Percentiles rank a stretch among this genome's conserved stretches.
Conservation (phyloP, 2,888 invertebrate genomes). For the Gasteruption jaculator region DNA sequence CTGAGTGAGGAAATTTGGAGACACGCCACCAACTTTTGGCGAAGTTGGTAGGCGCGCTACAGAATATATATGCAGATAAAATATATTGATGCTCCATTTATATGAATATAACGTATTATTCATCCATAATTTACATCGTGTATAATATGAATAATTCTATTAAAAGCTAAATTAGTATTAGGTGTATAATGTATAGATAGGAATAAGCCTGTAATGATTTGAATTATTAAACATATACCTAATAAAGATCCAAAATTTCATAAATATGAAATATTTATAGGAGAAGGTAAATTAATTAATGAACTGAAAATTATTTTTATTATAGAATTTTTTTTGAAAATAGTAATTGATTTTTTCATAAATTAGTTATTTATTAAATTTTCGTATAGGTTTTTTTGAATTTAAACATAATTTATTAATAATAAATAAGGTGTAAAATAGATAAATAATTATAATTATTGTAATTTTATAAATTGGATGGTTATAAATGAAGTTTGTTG, state of each 20-base stretch:
- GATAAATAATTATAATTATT: constrained; percentile 52
- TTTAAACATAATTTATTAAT: constrained; percentile 60
- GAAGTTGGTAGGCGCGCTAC: no score
- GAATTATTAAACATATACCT: constrained; percentile 61
- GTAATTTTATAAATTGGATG: constrained; percentile 29
- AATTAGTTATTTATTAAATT: no score
- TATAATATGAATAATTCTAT: constrained; percentile 65
- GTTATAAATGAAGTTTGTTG: constrained; percentile 15
- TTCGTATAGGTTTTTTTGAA: constrained; percentile 56
- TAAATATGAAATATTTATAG: constrained; percentile 60
- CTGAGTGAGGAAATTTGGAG: no score
- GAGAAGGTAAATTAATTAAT: constrained; percentile 59
- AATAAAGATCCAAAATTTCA: constrained; percentile 70
- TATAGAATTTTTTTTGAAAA: constrained; percentile 31
- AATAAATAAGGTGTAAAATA: constrained; percentile 60
- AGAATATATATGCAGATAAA: constrained; percentile 66
- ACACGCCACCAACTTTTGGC: no score
- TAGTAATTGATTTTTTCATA: constrained; percentile 47
- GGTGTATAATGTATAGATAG: constrained; percentile 67
- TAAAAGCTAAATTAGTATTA: constrained; percentile 62
- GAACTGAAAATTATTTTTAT: constrained; percentile 60
- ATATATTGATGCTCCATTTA: constrained; percentile 70
- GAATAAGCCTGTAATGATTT: constrained; percentile 67
- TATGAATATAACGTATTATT: constrained; percentile 63
- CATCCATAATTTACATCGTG: constrained; percentile 69